phyloP scores from a whole-genome alignment of 2,888 invertebrate genomes.

The Spatulosminthurus flaviceps region DNA sequence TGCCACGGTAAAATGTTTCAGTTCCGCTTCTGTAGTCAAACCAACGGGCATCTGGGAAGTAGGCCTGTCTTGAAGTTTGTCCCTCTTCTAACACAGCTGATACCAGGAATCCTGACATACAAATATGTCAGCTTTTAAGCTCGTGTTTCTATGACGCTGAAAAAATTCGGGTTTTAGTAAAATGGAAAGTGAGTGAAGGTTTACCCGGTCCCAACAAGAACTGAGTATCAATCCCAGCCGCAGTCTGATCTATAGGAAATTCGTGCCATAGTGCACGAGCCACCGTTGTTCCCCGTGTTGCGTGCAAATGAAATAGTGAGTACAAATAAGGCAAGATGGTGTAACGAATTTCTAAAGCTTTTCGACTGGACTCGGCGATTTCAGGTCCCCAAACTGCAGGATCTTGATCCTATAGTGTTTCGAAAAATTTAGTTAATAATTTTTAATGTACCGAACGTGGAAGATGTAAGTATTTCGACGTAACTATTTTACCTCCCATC shows the following conservation, averaged over 20 bases:
- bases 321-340: constrained; percentile 81
- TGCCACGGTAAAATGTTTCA: constrained; percentile 66
- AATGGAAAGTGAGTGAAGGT: not conserved
- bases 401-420: constrained; percentile 88
- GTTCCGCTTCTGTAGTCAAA: constrained; percentile 70
- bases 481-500: too few relatives aligned
- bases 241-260: constrained; percentile 63
- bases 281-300: constrained; percentile 70
- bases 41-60: constrained; percentile 76
- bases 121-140: too few relatives aligned
- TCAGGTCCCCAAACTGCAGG: constrained; percentile 78
- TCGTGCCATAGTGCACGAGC: constrained; percentile 59
- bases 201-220: constrained; percentile 66
- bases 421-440: too few relatives aligned
- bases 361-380: constrained; percentile 74
- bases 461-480: too few relatives aligned
- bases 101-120: constrained; percentile 75
- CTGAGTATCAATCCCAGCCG: constrained; percentile 64
- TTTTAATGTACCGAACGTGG: too few relatives aligned
- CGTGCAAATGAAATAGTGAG: constrained; percentile 79
- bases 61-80: constrained; percentile 68
- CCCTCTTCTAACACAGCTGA: constrained; percentile 74
- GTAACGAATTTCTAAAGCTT: constrained; percentile 76
- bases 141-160: too few relatives aligned
- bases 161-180: too few relatives aligned